Evolutionary conservation across 2,113 vertebrate species (phyloP), one percentile per base, ranked within the genome.

Genomic region (Podiceps cristatus): DNA sequence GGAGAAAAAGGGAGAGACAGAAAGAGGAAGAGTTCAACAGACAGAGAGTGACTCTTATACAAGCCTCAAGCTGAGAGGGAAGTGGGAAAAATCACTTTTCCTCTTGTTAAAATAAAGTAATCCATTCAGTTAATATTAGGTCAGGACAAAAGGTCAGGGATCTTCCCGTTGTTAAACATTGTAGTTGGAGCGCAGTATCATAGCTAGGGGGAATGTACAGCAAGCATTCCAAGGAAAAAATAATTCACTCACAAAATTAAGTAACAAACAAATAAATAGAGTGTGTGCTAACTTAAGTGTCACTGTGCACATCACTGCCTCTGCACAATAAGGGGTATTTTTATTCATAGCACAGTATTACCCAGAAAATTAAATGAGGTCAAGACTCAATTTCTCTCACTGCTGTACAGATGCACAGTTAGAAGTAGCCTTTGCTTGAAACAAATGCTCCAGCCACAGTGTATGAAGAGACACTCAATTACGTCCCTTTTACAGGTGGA

Each of bases 111-210:
- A 95, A 95, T 76, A 93, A 86, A 95, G 63, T 72, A 80, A 95
- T 77, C 47, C 50, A 66, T 63, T 69, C 75, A 81, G 69, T 55
- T 73, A 86, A 66, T 86, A 94, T 50, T 67, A 74, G 93, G 55
- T 84, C 86, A 96, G 94, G 88, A 96, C 93, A 96, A 93, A 97
- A 96, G 81, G 95, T 91, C 82, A 80, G 71, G 69, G 71, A 91
- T 93, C 63, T 93, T 94, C 91, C 47, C 49, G 10, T 79, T 81
- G 55, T 94, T 84, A 90, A 94, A 94, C 68, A 92, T 25, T 93
- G 56, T 47, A 71, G 53, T 49, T 90, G 82, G 72, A 96, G 80
- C 19, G 35, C 45, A 86, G 42, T 50, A 72, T 84, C 17, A 58
- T 88, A 84, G 75, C 94, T 75, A 60, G 79, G 64, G 88, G 78